phyloP scores from a whole-genome alignment of 2,797 vertebrate species.

The Lagothrix lagotricha region DNA sequence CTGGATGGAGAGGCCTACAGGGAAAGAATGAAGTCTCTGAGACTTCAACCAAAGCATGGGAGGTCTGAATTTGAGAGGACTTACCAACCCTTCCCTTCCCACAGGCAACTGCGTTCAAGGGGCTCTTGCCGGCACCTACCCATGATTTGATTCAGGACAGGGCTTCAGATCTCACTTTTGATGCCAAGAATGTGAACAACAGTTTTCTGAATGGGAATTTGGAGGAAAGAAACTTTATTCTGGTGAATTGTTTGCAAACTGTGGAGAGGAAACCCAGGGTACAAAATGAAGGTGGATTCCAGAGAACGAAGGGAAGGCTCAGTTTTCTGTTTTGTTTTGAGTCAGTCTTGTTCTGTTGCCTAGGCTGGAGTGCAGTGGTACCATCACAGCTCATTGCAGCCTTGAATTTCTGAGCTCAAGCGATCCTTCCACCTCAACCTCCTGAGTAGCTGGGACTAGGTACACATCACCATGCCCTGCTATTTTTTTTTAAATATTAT shows the following conservation, averaged over 20 bases:
- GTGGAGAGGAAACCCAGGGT: background rate
- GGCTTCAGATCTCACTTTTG: background rate
- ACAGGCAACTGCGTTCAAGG: background rate
- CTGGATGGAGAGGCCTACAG: background rate
- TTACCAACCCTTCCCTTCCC: background rate
- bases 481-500: no score
- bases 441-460: no score
- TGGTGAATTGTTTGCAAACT: background rate
- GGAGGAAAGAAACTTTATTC: background rate
- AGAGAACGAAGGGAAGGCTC: accelerated
- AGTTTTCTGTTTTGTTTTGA: no score
- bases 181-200: background rate
- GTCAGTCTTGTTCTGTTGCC: no score
- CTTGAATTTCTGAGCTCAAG: no score
- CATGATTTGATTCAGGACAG: background rate
- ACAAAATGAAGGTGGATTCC: background rate
- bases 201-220: background rate
- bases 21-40: background rate
- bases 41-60: background rate
- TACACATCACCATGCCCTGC: no score
- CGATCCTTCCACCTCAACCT: no score
- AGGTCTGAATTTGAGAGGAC: background rate
- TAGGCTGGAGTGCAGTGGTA: no score
- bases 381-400: no score
- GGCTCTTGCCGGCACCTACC: background rate